phyloP scores from a whole-genome alignment of 2,797 vertebrate genomes.

The Arctocebus calabarensis region DNA sequence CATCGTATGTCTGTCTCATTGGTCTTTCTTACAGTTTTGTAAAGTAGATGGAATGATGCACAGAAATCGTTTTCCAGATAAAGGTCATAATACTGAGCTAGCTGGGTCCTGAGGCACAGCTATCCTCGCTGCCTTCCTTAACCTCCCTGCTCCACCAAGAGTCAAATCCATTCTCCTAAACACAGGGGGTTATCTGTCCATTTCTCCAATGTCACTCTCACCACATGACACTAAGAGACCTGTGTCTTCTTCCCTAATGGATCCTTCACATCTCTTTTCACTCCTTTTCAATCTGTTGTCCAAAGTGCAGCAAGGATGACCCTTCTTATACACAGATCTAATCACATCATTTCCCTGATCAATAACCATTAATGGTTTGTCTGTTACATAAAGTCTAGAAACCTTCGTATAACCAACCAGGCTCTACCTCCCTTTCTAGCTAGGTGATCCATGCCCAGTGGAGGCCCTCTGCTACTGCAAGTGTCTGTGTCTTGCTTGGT shows the following conservation, averaged over 20 bases:
- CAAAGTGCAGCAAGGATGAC: neutral
- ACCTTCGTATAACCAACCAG: neutral
- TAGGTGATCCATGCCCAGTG: too few relatives aligned
- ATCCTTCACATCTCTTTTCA: neutral
- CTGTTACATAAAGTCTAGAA: neutral
- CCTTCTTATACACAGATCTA: neutral
- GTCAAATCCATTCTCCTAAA: too few relatives aligned
- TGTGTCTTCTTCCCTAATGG: too few relatives aligned
- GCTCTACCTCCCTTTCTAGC: neutral
- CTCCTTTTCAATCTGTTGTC: neutral
- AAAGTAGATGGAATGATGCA: neutral
- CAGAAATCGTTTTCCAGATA: neutral
- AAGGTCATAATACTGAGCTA: rapidly evolving
- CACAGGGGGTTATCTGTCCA: neutral
- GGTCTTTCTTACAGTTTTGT: neutral
- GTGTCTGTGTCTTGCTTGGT: neutral
- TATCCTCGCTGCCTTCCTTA: neutral
- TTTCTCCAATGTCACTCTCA: neutral
- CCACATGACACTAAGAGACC: neutral
- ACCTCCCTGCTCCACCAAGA: neutral
- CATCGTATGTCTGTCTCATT: neutral
- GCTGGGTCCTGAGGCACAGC: neutral
- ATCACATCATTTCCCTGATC: neutral
- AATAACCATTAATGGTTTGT: neutral
- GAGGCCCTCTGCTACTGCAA: neutral